These are phyloP conservation scores for Cryptotermes secundus DNA, from an alignment of 1,140 invertebrate species.

Conservation along the genomic window DNA sequence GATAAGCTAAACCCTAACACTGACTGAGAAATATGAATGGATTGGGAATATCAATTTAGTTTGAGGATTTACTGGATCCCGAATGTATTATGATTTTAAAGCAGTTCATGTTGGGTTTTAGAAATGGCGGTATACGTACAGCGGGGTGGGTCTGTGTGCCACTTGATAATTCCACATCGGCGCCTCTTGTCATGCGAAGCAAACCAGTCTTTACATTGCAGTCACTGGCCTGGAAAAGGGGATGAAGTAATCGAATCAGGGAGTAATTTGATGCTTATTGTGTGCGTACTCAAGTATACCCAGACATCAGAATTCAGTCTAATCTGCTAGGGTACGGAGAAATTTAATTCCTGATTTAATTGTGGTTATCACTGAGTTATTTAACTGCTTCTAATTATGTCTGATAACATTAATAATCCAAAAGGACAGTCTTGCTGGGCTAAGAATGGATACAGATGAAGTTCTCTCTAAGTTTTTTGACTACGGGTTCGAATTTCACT, in stretches of 20 bases:
- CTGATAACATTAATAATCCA: no score
- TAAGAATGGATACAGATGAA: no score
- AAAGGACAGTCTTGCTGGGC: no score
- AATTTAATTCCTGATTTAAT: neutral
- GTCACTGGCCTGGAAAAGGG: neutral
- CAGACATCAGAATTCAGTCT: neutral
- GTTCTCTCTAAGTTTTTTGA: no score
- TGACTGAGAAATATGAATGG: no score
- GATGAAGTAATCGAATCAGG: slow-evolving; percentile 6
- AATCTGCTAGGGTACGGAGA: neutral
- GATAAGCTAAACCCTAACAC: no score
- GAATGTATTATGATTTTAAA: neutral
- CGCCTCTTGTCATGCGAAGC: neutral
- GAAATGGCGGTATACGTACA: neutral
- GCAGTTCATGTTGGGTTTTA: neutral
- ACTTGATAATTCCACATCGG: neutral
- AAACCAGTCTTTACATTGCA: slow-evolving; percentile 4
- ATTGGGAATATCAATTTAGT: no score
- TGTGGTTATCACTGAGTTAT: neutral
- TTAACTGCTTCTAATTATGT: neutral
- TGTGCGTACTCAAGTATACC: neutral
- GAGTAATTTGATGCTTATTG: slow-evolving; percentile 17
- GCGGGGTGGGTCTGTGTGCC: neutral
- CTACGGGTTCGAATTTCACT: no score
- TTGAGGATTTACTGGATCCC: no score